Conservation (phyloP, 2,797 vertebrate genomes). For the Mus caroli region DNA sequence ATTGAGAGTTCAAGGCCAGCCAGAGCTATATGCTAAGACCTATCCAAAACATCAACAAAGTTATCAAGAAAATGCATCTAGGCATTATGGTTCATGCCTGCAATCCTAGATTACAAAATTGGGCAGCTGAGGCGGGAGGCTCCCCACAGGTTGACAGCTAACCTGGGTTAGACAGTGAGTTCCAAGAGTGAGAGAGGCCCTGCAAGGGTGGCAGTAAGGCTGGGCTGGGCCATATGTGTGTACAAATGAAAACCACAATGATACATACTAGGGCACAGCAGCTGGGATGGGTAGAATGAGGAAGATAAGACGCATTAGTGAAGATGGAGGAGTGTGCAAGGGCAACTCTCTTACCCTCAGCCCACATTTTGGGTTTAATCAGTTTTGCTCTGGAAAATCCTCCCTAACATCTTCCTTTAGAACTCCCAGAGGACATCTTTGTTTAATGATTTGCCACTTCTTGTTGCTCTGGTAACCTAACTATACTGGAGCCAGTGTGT, state of each 20-base stretch:
- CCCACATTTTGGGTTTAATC: neutral
- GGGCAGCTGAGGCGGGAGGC: neutral
- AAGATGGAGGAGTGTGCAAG: neutral
- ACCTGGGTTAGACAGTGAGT: neutral
- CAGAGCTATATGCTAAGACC: neutral
- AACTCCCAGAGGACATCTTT: neutral
- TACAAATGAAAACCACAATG: neutral
- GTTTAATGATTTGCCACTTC: neutral
- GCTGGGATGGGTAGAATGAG: neutral
- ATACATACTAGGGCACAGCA: neutral
- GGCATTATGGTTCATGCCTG: neutral
- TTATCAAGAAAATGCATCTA: conserved; percentile 7
- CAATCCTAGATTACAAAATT: neutral
- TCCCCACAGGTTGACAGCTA: neutral
- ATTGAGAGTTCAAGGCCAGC: neutral
- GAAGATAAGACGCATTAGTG: neutral
- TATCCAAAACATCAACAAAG: neutral
- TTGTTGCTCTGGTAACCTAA: neutral
- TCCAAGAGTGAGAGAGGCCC: neutral
- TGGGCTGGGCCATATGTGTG: neutral
- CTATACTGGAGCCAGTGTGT: neutral
- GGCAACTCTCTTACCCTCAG: neutral
- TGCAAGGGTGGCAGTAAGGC: neutral
- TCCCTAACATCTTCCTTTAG: neutral
- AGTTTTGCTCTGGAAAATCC: neutral